Evolutionary conservation across 2,797 vertebrate species (phyloP).

Genomic region (Cryptoblepharus egeriae): DNA sequence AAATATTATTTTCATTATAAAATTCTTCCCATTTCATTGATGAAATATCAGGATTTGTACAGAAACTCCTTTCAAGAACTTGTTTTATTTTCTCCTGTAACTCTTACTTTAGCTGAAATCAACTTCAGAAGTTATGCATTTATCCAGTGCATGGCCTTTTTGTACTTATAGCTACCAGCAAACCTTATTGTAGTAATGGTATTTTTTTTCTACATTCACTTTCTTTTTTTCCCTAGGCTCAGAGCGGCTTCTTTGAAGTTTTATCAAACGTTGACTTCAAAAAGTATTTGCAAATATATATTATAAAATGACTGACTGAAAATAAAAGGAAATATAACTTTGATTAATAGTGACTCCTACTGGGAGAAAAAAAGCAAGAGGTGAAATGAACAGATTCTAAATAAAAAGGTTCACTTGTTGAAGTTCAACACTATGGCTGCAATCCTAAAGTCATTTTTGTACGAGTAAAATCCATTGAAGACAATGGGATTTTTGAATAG

Average conservation of each 20-base stretch:
- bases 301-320: slow-evolving; percentile 39
- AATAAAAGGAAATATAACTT: slow-evolving; percentile 14
- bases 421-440: neutral
- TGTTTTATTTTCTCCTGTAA: slow-evolving; percentile 20
- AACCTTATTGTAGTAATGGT: slow-evolving; percentile 2
- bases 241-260: slow-evolving; percentile 38
- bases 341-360: slow-evolving; percentile 33
- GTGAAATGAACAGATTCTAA: neutral
- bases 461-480: no score
- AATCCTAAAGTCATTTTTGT: no score
- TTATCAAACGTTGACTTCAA: slow-evolving; percentile 47
- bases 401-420: neutral
- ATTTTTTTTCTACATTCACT: slow-evolving; percentile 37
- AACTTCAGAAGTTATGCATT: slow-evolving; percentile 14
- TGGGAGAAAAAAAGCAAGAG: slow-evolving; percentile 11
- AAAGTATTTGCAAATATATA: slow-evolving; percentile 32
- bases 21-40: neutral
- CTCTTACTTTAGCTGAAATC: slow-evolving; percentile 19
- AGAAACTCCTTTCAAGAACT: slow-evolving; percentile 11
- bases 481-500: no score
- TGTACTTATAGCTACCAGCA: slow-evolving; percentile 19
- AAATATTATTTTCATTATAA: neutral
- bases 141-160: slow-evolving; percentile 15
- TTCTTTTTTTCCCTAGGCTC: slow-evolving; percentile 14
- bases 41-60: neutral